A percentile compares a stretch with the other conserved stretches of the same genome.
phyloP scores from a whole-genome alignment of 2,113 vertebrate genomes.

The Ia io region DNA sequence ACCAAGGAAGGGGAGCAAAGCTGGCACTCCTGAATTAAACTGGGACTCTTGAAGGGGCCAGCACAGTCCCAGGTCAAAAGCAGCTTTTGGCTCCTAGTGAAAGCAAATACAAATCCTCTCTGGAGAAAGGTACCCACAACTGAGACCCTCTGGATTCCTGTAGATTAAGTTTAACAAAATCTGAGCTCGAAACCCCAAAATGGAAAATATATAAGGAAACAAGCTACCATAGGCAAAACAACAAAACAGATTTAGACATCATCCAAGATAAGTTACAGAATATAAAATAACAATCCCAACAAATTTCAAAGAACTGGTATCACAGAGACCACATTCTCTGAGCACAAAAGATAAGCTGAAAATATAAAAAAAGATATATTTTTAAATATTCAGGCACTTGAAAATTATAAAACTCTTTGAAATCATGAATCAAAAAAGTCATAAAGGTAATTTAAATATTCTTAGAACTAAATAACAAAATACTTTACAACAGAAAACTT shows the following conservation, averaged over 20 bases:
- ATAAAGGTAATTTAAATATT: conserved; percentile 17
- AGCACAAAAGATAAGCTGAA: conserved; percentile 31
- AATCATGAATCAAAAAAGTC: conserved; percentile 3
- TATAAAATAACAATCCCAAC: conserved; percentile 4
- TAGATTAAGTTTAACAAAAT: not conserved
- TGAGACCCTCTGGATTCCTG: not conserved
- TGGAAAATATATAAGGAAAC: not conserved
- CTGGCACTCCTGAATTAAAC: not conserved
- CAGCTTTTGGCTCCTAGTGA: not conserved
- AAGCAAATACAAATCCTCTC: not conserved
- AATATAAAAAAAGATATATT: not conserved
- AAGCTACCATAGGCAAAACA: not conserved
- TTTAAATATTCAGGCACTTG: conserved; percentile 18
- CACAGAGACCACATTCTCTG: not conserved
- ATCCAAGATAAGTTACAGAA: not conserved
- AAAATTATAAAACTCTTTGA: conserved; percentile 21
- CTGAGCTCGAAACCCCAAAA: not conserved
- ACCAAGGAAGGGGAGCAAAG: not conserved
- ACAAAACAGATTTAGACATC: not conserved
- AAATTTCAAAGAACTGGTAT: conserved; percentile 13
- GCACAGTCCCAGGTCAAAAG: not conserved
- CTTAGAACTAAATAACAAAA: conserved; percentile 28
- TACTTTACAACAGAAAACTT: not conserved
- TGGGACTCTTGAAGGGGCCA: not conserved
- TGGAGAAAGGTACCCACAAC: not conserved